Conservation (phyloP, 2,797 vertebrate genomes). For the Denticeps clupeoides region DNA sequence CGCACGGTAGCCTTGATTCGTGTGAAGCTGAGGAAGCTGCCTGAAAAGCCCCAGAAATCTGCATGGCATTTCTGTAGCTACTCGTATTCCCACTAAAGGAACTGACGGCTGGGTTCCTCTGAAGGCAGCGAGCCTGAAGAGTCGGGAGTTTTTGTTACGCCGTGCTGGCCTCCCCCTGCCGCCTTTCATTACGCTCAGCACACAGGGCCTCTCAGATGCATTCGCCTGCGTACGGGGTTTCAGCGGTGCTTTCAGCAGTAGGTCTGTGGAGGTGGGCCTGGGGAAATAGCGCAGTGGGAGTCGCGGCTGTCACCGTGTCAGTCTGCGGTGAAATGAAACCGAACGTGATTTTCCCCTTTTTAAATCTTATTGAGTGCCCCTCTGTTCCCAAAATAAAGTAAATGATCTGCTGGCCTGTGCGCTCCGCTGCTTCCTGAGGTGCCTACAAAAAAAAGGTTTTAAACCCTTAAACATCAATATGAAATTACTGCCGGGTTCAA, state of each 20-base stretch:
- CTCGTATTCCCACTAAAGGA: no score
- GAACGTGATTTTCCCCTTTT: constrained; percentile 16
- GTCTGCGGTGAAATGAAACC: constrained; percentile 16
- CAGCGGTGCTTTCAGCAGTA: constrained; percentile 2
- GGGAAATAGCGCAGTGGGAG: constrained; percentile 13
- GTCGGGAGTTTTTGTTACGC: background rate
- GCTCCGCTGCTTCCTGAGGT: constrained; percentile 15
- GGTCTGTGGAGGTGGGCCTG: background rate
- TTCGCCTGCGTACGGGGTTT: background rate
- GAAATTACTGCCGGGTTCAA: constrained; percentile 24
- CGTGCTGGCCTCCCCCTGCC: constrained; percentile 5
- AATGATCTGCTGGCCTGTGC: constrained; percentile 10
- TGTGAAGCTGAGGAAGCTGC: no score
- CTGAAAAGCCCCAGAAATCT: no score
- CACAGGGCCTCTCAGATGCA: constrained; percentile 1
- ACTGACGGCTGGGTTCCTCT: no score
- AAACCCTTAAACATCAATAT: constrained; percentile 25
- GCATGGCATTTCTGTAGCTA: no score
- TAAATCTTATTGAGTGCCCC: constrained; percentile 15
- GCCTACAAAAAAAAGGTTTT: constrained; percentile 17
- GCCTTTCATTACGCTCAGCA: constrained; percentile 7
- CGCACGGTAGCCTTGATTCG: no score
- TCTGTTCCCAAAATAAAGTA: constrained; percentile 15
- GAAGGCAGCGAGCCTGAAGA: constrained; percentile 2
- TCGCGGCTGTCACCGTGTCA: constrained; percentile 6